phyloP scores from a whole-genome alignment of 2,888 invertebrate genomes.

The Scaptomyza flava region DNA sequence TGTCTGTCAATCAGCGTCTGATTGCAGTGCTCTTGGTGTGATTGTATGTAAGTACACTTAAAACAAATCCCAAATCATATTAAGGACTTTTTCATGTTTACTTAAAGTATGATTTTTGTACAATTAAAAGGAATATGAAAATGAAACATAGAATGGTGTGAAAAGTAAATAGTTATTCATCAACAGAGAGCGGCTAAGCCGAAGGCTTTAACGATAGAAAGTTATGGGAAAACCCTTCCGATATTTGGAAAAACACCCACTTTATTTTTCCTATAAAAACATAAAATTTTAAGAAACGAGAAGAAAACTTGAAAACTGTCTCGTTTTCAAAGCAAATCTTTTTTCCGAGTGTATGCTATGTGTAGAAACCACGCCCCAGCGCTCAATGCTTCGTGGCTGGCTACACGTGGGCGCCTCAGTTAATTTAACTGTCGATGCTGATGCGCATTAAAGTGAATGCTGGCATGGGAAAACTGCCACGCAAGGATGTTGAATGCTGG shows the following conservation, averaged over 20 bases:
- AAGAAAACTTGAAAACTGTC: background rate
- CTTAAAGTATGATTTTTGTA: no score
- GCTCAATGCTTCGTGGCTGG: conserved; percentile 8
- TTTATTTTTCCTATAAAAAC: no score
- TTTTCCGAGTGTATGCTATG: conserved; percentile 11
- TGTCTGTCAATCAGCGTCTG: conserved; percentile 51
- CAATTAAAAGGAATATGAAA: no score
- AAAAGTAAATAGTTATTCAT: no score
- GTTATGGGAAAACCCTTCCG: no score
- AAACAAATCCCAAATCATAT: background rate
- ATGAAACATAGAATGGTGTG: no score
- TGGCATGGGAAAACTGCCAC: background rate
- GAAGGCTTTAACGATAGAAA: no score
- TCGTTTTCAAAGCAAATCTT: background rate
- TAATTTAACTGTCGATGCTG: conserved; percentile 65
- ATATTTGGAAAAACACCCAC: no score
- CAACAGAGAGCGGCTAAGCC: no score
- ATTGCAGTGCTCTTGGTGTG: conserved; percentile 32
- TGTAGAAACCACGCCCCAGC: conserved; percentile 38
- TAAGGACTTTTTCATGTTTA: no score
- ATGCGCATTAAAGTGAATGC: conserved; percentile 59
- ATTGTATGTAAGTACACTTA: background rate
- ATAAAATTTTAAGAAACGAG: background rate
- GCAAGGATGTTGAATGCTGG: background rate
- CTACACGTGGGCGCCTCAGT: conserved; percentile 46